A percentile compares a stretch with the other conserved stretches of the same genome.
These are phyloP conservation scores for Coenonympha arcania DNA, from an alignment of 2,888 invertebrate genomes.

Conservation along the genomic window DNA sequence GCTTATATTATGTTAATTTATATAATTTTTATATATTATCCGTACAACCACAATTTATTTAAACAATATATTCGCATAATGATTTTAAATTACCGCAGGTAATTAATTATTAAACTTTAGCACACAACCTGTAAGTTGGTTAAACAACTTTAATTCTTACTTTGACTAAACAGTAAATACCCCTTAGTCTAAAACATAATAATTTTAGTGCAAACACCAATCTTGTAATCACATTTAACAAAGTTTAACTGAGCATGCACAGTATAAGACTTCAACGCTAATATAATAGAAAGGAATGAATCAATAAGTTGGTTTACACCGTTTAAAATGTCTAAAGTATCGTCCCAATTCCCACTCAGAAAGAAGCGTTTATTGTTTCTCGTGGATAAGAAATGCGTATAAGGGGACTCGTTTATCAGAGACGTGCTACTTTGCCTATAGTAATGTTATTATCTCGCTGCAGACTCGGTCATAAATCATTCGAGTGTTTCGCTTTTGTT, in stretches of 20 bases:
- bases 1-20: conserved; percentile 30
- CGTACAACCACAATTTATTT: conserved; percentile 20
- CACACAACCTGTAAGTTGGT: conserved; percentile 63
- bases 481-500: no score
- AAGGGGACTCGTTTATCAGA: not conserved
- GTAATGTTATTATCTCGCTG: no score
- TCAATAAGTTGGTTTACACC: conserved; percentile 18
- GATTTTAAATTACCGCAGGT: conserved; percentile 24
- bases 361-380: not conserved
- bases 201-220: conserved; percentile 35
- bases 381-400: conserved; percentile 8
- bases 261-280: conserved; percentile 36
- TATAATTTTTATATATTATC: conserved; percentile 18
- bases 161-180: conserved; percentile 56
- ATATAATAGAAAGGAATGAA: conserved; percentile 35
- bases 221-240: conserved; percentile 31
- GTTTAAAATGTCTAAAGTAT: conserved; percentile 17
- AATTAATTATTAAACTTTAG: conserved; percentile 41
- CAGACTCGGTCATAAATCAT: no score
- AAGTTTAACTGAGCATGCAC: conserved; percentile 38
- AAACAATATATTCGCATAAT: conserved; percentile 16
- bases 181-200: conserved; percentile 41
- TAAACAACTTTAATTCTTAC: conserved; percentile 45
- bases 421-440: no score
- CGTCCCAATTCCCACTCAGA: not conserved